Evolutionary conservation across 2,797 vertebrate species (phyloP).

Genomic region (Esox masquinongy): DNA sequence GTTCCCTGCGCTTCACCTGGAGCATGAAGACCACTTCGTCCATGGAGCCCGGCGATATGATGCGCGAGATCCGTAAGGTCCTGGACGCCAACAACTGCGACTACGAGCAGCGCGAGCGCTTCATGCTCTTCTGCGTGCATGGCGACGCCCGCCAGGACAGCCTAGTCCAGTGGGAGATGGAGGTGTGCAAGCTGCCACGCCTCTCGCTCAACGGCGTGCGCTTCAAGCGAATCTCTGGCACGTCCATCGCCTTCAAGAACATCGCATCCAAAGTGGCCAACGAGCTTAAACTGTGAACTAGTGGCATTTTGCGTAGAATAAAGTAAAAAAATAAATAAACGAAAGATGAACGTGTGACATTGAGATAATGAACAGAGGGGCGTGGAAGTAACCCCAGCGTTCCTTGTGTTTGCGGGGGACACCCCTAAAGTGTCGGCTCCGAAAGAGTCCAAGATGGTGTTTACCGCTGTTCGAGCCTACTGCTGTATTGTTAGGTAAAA

Average conservation of each 20-base stretch:
- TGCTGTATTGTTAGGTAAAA: constrained; percentile 72
- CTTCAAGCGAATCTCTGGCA: constrained; percentile 89
- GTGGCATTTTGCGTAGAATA: background rate
- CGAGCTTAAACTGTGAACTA: constrained; percentile 84
- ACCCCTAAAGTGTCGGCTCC: background rate
- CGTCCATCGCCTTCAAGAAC: constrained; percentile 90
- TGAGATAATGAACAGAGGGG: background rate
- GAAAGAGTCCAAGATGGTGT: constrained; percentile 66
- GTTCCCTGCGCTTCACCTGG: constrained; percentile 84
- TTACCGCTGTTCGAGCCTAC: constrained; percentile 71
- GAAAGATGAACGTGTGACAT: background rate
- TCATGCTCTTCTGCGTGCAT: constrained; percentile 87
- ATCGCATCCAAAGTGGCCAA: constrained; percentile 89
- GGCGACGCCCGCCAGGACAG: constrained; percentile 85
- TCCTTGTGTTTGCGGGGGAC: constrained; percentile 18
- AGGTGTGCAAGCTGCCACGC: constrained; percentile 87
- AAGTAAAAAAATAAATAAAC: constrained; percentile 22
- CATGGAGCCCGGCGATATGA: constrained; percentile 88
- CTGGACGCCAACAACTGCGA: constrained; percentile 89
- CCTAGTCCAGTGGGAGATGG: constrained; percentile 91
- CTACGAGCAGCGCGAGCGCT: constrained; percentile 88
- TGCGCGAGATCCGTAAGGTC: constrained; percentile 88
- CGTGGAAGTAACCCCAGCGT: constrained; percentile 4
- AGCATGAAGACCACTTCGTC: constrained; percentile 92
- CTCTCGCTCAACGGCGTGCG: constrained; percentile 87